Percentiles rank a stretch among this genome's conserved stretches.
phyloP scores from a whole-genome alignment of 2,888 invertebrate genomes.

The Pterostichus niger region DNA sequence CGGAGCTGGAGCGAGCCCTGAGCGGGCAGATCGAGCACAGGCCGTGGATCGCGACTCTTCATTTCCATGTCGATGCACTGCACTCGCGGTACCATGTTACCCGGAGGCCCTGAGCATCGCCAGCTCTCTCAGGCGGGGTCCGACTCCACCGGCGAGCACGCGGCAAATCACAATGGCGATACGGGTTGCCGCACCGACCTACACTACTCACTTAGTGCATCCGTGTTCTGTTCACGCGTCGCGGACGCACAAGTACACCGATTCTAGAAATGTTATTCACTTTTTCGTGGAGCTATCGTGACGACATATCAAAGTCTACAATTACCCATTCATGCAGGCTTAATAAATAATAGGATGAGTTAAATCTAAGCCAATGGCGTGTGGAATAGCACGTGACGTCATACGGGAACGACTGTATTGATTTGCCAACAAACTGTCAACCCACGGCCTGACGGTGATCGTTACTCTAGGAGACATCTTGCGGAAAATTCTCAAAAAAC shows the following conservation, averaged over 20 bases:
- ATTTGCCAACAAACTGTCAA: slow-evolving; percentile 74
- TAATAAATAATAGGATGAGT: slow-evolving; percentile 81
- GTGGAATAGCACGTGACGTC: slow-evolving; percentile 78
- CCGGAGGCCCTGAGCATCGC: slow-evolving; percentile 4
- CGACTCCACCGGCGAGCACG: slow-evolving; percentile 55
- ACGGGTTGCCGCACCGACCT: slow-evolving; percentile 46
- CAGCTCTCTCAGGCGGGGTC: slow-evolving; percentile 48
- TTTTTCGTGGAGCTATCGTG: slow-evolving; percentile 70
- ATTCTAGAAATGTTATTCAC: slow-evolving; percentile 65
- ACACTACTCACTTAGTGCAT: slow-evolving; percentile 62
- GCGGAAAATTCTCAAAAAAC: slow-evolving; percentile 41
- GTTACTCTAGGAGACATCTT: slow-evolving; percentile 58
- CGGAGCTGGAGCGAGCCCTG: slow-evolving; percentile 1
- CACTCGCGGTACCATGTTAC: not conserved
- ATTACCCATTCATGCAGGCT: slow-evolving; percentile 78
- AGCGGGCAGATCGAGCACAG: not conserved
- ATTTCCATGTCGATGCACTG: slow-evolving; percentile 59
- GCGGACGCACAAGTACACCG: slow-evolving; percentile 54
- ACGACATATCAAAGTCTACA: slow-evolving; percentile 76
- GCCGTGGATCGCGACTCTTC: slow-evolving; percentile 32
- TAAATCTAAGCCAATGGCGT: slow-evolving; percentile 78
- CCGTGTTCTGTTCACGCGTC: slow-evolving; percentile 66
- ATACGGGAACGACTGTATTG: slow-evolving; percentile 78
- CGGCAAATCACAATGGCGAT: slow-evolving; percentile 67
- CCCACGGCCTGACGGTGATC: slow-evolving; percentile 69